phyloP scores from a whole-genome alignment of 2,797 vertebrate genomes.

The Eurystomus glaucurus region DNA sequence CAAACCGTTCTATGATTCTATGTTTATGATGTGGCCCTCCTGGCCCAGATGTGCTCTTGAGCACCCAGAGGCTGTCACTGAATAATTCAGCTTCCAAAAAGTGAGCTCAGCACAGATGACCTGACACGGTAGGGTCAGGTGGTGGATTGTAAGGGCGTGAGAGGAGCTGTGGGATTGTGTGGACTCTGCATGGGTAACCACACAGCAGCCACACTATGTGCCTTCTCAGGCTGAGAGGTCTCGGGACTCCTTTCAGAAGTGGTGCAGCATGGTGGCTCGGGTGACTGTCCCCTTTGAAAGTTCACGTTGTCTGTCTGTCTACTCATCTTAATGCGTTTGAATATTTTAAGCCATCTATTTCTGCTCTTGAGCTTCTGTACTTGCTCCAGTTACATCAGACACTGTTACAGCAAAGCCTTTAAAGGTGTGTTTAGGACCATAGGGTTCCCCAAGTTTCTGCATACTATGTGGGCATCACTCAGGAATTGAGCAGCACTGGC shows the following conservation, averaged over 20 bases:
- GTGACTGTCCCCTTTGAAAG: not conserved
- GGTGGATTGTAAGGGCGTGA: not conserved
- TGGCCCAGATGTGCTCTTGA: not conserved
- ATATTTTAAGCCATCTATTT: not conserved
- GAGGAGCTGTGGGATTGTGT: not conserved
- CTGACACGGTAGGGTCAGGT: not conserved
- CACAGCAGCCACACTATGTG: not conserved
- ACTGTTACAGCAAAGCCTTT: not conserved
- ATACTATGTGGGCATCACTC: not conserved
- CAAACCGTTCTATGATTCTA: too few species aligned
- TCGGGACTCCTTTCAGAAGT: not conserved
- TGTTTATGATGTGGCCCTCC: not conserved
- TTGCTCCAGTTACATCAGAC: not conserved
- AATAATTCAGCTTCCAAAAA: not conserved
- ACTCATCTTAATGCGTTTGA: not conserved
- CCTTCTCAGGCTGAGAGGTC: not conserved
- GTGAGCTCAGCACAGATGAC: not conserved
- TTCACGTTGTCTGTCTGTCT: not conserved
- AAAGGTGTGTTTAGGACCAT: not conserved
- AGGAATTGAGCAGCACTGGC: not conserved
- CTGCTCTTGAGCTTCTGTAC: not conserved
- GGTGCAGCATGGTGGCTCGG: not conserved
- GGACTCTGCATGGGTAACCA: not conserved
- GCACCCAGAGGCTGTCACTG: not conserved
- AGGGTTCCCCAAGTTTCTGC: not conserved